Conservation (phyloP, 2,113 vertebrate species). For the Alethe diademata region DNA sequence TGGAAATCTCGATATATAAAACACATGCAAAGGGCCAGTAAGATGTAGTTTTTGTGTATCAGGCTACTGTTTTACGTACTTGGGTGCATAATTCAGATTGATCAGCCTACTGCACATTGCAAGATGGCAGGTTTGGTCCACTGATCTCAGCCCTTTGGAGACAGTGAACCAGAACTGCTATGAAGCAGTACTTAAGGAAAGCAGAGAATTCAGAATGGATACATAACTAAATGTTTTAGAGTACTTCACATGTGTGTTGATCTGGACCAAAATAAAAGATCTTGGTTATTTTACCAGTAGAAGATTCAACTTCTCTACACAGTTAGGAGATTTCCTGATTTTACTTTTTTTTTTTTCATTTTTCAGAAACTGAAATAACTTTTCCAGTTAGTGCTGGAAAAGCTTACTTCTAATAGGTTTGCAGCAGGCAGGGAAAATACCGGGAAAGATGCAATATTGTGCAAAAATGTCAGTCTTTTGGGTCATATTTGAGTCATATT, state of each 20-base stretch:
- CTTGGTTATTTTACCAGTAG: not conserved
- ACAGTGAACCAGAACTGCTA: fast-evolving
- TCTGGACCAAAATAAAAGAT: not conserved
- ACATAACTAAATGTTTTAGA: not conserved
- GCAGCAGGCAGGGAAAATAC: not conserved
- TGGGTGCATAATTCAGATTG: not conserved
- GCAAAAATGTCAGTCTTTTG: not conserved
- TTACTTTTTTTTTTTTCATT: not conserved
- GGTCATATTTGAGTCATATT: not conserved
- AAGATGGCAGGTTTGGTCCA: not conserved
- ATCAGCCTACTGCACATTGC: not conserved
- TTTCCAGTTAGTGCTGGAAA: not conserved
- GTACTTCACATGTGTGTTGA: not conserved
- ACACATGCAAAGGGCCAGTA: not conserved
- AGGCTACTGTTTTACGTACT: not conserved
- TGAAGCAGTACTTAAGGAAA: not conserved
- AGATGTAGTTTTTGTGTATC: not conserved
- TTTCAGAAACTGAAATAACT: not conserved
- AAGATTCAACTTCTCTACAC: not conserved
- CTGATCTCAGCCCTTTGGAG: not conserved
- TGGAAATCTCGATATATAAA: not conserved
- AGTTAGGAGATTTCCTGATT: not conserved
- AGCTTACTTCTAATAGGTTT: not conserved
- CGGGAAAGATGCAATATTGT: not conserved
- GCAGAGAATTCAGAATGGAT: not conserved